phyloP scores from a whole-genome alignment of 2,797 vertebrate genomes.

The Coendou prehensilis region DNA sequence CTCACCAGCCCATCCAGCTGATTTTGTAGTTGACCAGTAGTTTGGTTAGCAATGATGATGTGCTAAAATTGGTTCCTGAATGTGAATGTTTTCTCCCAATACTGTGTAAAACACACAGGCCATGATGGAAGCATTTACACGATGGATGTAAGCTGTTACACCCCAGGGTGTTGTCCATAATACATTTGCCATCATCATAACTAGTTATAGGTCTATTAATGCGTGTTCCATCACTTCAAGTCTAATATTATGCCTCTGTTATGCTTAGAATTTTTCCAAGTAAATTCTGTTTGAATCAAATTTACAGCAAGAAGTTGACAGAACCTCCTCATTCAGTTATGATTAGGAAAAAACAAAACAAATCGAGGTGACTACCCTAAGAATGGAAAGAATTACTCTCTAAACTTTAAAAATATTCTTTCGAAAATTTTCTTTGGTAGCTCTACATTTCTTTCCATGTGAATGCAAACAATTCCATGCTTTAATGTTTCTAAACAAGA shows the following conservation, averaged over 20 bases:
- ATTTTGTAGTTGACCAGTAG: background rate
- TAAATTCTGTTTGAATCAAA: conserved; percentile 22
- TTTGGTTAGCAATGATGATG: background rate
- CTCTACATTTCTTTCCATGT: background rate
- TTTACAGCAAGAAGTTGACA: background rate
- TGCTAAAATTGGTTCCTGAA: background rate
- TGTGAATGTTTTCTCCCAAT: background rate
- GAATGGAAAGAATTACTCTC: background rate
- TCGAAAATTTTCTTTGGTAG: background rate
- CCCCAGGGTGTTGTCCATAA: background rate
- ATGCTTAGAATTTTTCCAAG: background rate
- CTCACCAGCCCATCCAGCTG: background rate
- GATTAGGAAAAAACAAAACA: conserved; percentile 57
- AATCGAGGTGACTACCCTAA: background rate
- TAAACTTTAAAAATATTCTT: background rate
- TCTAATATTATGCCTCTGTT: background rate
- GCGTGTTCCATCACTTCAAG: background rate
- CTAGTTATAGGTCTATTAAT: background rate
- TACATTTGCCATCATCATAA: background rate
- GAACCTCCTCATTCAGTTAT: background rate
- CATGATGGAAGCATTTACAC: background rate
- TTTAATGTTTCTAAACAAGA: background rate
- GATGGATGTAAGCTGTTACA: background rate
- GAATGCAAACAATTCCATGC: background rate
- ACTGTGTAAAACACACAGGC: background rate